These are phyloP conservation scores for Esox lucius DNA, from an alignment of 2,797 vertebrate species.

Conservation along the genomic window DNA sequence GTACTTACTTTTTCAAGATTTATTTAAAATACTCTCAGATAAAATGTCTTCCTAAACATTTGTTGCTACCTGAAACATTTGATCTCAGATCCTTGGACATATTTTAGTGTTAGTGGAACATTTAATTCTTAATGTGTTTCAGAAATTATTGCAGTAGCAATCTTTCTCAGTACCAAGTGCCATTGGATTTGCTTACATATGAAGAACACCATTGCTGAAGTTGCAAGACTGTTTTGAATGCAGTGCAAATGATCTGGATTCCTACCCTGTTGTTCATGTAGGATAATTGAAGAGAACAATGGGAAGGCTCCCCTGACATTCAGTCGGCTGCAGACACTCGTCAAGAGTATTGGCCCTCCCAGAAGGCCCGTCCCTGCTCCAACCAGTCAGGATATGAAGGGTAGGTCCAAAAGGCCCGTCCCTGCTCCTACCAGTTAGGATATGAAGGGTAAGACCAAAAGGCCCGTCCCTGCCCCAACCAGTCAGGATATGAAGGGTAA, in stretches of 20 bases:
- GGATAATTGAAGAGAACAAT: slow-evolving; percentile 73
- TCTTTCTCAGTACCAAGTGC: too few relatives aligned
- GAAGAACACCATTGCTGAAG: not conserved
- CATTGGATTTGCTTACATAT: not conserved
- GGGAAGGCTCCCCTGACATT: slow-evolving; percentile 75
- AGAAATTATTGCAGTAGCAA: too few relatives aligned
- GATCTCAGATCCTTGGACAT: too few relatives aligned
- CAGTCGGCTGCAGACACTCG: slow-evolving; percentile 64
- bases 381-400: slow-evolving; percentile 60
- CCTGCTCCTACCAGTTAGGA: slow-evolving; percentile 56
- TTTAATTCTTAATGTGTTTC: too few relatives aligned
- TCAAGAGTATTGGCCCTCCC: slow-evolving; percentile 58
- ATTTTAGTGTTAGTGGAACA: too few relatives aligned
- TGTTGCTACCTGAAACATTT: too few relatives aligned
- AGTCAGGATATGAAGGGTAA: slow-evolving; percentile 67
- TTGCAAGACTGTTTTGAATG: not conserved
- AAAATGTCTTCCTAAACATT: too few relatives aligned
- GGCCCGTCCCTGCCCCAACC: slow-evolving; percentile 53
- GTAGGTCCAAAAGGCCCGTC: slow-evolving; percentile 47
- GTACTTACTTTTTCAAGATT: too few relatives aligned
- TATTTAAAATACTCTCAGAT: too few relatives aligned
- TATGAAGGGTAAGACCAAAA: slow-evolving; percentile 68
- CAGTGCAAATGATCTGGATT: not conserved
- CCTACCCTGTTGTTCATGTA: slow-evolving; percentile 29
- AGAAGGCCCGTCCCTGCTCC: slow-evolving; percentile 62